Evolutionary conservation across 1,140 invertebrate genomes (phyloP).

Genomic region (Lepidurus packardi): DNA sequence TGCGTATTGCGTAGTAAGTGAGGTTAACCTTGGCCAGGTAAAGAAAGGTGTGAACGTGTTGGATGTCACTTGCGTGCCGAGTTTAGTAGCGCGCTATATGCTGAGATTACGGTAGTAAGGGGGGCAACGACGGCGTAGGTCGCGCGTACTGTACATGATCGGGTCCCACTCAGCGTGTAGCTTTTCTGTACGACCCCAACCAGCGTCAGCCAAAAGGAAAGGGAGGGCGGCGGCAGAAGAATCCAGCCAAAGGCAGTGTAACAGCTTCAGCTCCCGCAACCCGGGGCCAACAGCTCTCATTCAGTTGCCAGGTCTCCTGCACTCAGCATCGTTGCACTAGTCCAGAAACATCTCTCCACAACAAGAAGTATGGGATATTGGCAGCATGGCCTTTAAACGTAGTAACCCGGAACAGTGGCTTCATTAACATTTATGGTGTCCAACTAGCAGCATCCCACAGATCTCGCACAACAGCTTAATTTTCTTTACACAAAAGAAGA

Average conservation of each 20-base stretch:
- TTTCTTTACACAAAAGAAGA: neutral
- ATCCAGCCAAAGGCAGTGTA: neutral
- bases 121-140: no score
- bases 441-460: neutral
- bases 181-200: neutral
- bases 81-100: no score
- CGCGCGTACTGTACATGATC: no score
- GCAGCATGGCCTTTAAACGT: conserved; percentile 8
- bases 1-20: no score
- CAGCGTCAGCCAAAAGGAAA: neutral
- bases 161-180: no score
- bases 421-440: neutral
- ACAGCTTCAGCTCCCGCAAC: neutral
- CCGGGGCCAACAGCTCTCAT: neutral
- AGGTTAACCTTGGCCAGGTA: no score
- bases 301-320: conserved; percentile 17
- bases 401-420: conserved; percentile 12
- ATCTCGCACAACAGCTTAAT: neutral
- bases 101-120: no score
- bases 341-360: neutral
- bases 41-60: no score
- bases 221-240: neutral
- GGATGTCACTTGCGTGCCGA: no score
- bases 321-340: neutral
- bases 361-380: neutral